Conservation (phyloP, 2,888 invertebrate genomes). For the Asteroscopus sphinx region DNA sequence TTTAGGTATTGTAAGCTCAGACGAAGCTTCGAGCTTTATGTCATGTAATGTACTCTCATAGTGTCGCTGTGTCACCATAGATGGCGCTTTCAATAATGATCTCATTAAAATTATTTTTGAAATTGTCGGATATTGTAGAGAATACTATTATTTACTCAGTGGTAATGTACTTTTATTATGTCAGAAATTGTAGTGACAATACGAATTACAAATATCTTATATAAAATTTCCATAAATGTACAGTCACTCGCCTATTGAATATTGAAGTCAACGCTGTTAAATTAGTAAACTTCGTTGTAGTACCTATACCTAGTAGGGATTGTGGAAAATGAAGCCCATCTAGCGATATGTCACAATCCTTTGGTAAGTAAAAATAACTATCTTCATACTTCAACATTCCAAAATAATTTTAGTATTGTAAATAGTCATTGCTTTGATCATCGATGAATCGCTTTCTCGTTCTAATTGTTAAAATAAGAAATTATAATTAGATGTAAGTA, state of each 20-base stretch:
- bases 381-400: slow-evolving; percentile 83
- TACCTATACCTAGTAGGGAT: slow-evolving; percentile 26
- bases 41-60: slow-evolving; percentile 62
- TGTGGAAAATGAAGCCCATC: slow-evolving; percentile 25
- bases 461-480: slow-evolving; percentile 66
- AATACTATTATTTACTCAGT: slow-evolving; percentile 39
- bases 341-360: slow-evolving; percentile 26
- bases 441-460: slow-evolving; percentile 64
- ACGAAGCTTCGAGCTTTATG: slow-evolving; percentile 72
- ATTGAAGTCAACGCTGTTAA: slow-evolving; percentile 25
- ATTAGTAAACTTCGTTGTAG: slow-evolving; percentile 36
- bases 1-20: slow-evolving; percentile 69
- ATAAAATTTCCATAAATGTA: slow-evolving; percentile 40
- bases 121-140: slow-evolving; percentile 45
- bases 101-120: slow-evolving; percentile 57
- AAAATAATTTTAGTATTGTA: slow-evolving; percentile 68
- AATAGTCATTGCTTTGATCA: slow-evolving; percentile 76
- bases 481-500: slow-evolving; percentile 60
- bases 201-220: slow-evolving; percentile 52
- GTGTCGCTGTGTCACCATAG: slow-evolving; percentile 69
- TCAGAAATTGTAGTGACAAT: slow-evolving; percentile 52
- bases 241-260: slow-evolving; percentile 27
- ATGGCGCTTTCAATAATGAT: slow-evolving; percentile 67
- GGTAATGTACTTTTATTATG: slow-evolving; percentile 36
- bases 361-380: slow-evolving; percentile 18